Percentiles rank a stretch among this genome's conserved stretches.
These are phyloP conservation scores for Pimephales promelas DNA, from an alignment of 2,113 vertebrate genomes.

Conservation along the genomic window DNA sequence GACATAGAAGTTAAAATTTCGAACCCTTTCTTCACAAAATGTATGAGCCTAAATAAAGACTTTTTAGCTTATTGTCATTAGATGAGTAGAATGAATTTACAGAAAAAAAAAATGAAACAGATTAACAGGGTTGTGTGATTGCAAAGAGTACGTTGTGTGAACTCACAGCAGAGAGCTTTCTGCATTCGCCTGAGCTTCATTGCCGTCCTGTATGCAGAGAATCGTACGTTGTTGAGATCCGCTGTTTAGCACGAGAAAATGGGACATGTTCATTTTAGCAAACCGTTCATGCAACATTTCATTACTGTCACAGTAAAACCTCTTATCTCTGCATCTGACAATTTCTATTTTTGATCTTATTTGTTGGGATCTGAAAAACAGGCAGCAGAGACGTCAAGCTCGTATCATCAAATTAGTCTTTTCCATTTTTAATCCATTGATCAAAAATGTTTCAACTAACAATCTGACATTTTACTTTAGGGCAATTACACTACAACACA, in stretches of 20 bases:
- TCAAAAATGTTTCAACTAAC: not conserved
- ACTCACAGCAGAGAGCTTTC: conserved; percentile 98
- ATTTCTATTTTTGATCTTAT: conserved; percentile 25
- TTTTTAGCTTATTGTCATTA: not conserved
- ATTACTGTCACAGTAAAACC: not conserved
- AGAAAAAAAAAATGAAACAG: not conserved
- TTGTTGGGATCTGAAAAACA: not conserved
- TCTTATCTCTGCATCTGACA: not conserved
- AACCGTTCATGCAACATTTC: not conserved
- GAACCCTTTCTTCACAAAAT: not conserved
- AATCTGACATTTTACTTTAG: conserved; percentile 4
- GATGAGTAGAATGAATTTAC: not conserved
- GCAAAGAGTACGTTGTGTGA: not conserved
- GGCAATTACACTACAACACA: not conserved
- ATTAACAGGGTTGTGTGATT: not conserved
- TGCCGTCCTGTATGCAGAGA: conserved; percentile 96
- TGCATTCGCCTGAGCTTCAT: conserved; percentile 98
- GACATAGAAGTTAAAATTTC: not conserved
- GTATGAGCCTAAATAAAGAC: not conserved
- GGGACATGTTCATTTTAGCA: not conserved
- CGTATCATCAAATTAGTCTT: not conserved
- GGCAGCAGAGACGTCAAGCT: not conserved
- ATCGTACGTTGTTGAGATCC: conserved; percentile 97
- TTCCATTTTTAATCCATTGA: not conserved
- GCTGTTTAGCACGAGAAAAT: conserved; percentile 67